Base-by-base conservation (phyloP, 2,797 vertebrate genomes). In the Rhinichthys osculus region DNA sequence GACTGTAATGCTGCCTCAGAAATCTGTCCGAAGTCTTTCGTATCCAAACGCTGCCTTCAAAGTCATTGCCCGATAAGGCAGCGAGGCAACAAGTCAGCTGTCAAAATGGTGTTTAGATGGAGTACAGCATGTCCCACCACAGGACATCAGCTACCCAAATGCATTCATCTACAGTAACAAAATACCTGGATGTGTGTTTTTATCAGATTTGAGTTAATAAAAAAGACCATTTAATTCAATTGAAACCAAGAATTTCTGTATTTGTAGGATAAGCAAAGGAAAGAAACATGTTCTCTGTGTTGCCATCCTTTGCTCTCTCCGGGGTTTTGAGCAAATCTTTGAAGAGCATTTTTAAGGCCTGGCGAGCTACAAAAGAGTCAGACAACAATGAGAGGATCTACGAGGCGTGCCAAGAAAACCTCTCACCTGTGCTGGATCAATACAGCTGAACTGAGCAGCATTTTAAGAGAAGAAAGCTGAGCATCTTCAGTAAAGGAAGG, bases 401-500 rank as follows among this genome's bases (percentile, higher is more conserved):
- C 78, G 42, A 76, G 42, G 23, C 16, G 7, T 69, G 73, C 47
- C 82, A 77, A 67, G 13, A 77, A 84, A 84, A 78, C 33, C n/a
- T 84, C 62, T 84, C 73, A 78, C 82, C 82, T 78, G 62, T 40
- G 73, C 82, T 57, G 73, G 44, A 78, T 84, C 82, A 69, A 77
- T 84, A 78, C 42, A 82, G 23, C 50, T 57, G 16, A 59, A 74
- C 35, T 23, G 40, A 47, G 54, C 11, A 42, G 47, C 33, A 27
- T 8, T 17, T 21, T 23, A 67, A 6, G 40, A 50, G 21, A 64
- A 47, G 57, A 83, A 35, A 72, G 42, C 47, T 40, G n/a, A 67
- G 8, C 44, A 21, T 30, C 40, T 40, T 21, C 38, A 11, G 38
- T 30, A 11, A 66, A 66, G 62, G 30, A 66, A 30, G 7, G 30